Conservation (phyloP, 2,797 vertebrate species). For the Melanogrammus aeglefinus region DNA sequence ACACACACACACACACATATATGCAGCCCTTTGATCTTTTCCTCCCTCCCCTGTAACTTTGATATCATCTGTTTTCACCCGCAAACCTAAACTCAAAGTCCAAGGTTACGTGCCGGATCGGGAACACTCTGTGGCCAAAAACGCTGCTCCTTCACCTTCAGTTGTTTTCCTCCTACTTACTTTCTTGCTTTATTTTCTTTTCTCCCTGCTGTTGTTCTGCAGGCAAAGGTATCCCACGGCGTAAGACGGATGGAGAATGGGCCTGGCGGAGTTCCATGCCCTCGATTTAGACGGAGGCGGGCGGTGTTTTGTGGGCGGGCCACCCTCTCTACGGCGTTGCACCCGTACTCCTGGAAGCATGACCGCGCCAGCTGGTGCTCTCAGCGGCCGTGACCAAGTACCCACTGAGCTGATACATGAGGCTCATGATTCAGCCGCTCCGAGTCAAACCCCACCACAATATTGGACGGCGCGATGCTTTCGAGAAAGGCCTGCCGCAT, state of each 20-base stretch:
- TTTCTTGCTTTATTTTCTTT: conserved; percentile 58
- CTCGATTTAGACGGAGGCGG: conserved; percentile 52
- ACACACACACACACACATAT: not conserved
- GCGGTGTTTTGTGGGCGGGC: conserved; percentile 52
- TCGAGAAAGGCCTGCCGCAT: not conserved
- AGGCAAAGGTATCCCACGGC: conserved; percentile 41
- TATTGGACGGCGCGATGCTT: not conserved
- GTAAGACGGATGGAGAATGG: conserved; percentile 18
- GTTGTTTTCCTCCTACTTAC: conserved; percentile 14
- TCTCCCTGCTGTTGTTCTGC: conserved; percentile 60
- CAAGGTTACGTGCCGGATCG: conserved; percentile 49
- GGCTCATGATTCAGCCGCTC: conserved; percentile 62
- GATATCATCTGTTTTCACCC: conserved; percentile 42
- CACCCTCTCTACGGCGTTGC: conserved; percentile 53
- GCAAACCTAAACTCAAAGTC: conserved; percentile 38
- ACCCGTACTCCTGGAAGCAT: conserved; percentile 63
- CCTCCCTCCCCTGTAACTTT: conserved; percentile 33
- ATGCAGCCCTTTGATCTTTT: conserved; percentile 10
- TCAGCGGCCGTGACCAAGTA: conserved; percentile 65
- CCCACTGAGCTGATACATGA: conserved; percentile 69
- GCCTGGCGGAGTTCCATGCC: conserved; percentile 52
- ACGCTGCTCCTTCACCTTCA: not conserved
- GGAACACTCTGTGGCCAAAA: conserved; percentile 7
- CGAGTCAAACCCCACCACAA: not conserved
- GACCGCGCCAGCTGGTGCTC: conserved; percentile 66